Conservation (phyloP, 2,797 vertebrate genomes). For the Chromobotia macracanthus region DNA sequence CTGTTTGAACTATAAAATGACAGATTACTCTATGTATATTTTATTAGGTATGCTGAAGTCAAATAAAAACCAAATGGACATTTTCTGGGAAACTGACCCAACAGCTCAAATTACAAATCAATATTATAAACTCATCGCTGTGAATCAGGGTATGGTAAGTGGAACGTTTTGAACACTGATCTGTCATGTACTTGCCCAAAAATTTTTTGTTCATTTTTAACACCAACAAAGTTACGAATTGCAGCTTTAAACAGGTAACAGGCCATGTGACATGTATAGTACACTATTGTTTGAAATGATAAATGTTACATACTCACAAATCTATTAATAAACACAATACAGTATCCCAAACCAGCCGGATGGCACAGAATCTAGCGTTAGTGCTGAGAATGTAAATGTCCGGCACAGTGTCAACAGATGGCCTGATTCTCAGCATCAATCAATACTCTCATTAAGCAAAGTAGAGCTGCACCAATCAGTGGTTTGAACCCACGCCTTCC, state of each 20-base stretch:
- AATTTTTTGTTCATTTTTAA: too few relatives aligned
- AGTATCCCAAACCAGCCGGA: background rate
- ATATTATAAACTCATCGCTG: too few relatives aligned
- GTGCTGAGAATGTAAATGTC: constrained; percentile 1
- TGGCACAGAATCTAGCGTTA: background rate
- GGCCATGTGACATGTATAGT: background rate
- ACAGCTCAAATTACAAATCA: too few relatives aligned
- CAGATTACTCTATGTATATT: too few relatives aligned
- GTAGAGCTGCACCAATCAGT: constrained; percentile 64
- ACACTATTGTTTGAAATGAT: background rate
- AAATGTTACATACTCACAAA: background rate
- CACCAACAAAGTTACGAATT: too few relatives aligned
- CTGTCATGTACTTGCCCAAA: too few relatives aligned
- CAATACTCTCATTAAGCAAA: constrained; percentile 64
- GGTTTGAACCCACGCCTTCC: constrained; percentile 53
- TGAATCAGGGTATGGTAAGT: too few relatives aligned
- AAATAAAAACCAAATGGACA: too few relatives aligned
- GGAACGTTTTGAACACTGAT: too few relatives aligned
- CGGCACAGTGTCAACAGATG: constrained; percentile 38
- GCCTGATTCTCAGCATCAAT: constrained; percentile 56
- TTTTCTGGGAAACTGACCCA: too few relatives aligned
- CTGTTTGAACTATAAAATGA: too few relatives aligned
- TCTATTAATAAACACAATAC: background rate
- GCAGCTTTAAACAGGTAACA: background rate
- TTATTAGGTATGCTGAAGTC: too few relatives aligned